Base-by-base conservation (phyloP, 2,888 invertebrate species). In the Carabus problematicus region DNA sequence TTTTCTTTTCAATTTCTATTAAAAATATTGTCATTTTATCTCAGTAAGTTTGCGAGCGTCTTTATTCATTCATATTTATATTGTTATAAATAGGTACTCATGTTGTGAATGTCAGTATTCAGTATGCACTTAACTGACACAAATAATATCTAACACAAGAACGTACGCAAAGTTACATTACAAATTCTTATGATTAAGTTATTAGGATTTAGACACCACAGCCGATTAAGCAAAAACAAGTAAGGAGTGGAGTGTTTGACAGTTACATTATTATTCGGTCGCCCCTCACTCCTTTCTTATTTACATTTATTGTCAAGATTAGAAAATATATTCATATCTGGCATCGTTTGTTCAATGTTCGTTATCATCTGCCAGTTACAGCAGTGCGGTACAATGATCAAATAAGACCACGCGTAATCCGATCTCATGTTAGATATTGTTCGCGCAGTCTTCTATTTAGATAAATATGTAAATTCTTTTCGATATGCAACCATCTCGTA, bases 1-100 rank as follows among this genome's bases (percentile, higher is more conserved):
- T 70, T 54, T 58, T 74, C 59, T 42, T 40, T 49, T 40, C 66
- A 29, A 45, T 66, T 43, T 58, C 58, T 54, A 66, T 60, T 66
- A 58, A 64, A 66, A 73, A 75, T 76, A 75, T 76, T 75, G 73
- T 75, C 74, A 72, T 66, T 66, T 66, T 59, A 56, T 66, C 58
- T 66, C 59, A 63, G 63, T 63, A 63, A 45, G 54, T 49, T 41
- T 63, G 54, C 29, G 41, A 45, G 45, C 45, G 42, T 41, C 40
- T 63, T 63, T 54, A 54, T 63, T 52, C 54, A 52, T 63, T 54
- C 11, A 63, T 63, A 54, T 52, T 52, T 9, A 52, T 52, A 9
- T 45, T 12, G 12, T 11, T 45, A 3, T 12, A 45, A 11, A 3
- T 12, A 45, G 3, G 45, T 12, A 45, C 12, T n/a, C 19, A 54